phyloP scores from a whole-genome alignment of 2,888 invertebrate genomes.

The Cantharis lateralis region DNA sequence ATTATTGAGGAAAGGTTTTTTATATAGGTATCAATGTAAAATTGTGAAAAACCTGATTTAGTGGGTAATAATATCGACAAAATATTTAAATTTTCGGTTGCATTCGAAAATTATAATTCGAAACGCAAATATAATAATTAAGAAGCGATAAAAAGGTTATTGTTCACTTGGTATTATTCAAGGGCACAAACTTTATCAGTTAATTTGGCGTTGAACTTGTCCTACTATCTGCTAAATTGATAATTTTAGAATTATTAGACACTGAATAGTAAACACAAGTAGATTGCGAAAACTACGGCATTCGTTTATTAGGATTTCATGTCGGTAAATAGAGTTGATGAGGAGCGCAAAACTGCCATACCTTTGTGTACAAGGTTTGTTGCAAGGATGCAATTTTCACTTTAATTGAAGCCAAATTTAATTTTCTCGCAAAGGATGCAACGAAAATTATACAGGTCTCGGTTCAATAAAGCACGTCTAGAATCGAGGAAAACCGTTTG shows the following conservation, averaged over 20 bases:
- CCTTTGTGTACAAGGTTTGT: not conserved
- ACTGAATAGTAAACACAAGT: not conserved
- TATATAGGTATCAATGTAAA: too few relatives aligned
- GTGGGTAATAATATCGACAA: too few relatives aligned
- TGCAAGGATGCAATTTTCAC: not conserved
- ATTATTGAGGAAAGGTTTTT: not conserved
- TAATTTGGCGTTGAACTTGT: not conserved
- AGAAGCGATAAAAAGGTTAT: slow-evolving; percentile 1
- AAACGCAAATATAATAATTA: not conserved
- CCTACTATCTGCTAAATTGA: not conserved
- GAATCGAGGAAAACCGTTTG: not conserved
- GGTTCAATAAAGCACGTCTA: not conserved
- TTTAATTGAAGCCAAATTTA: not conserved
- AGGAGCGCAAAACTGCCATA: not conserved
- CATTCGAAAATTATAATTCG: not conserved
- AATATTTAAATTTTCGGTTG: not conserved
- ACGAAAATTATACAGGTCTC: not conserved
- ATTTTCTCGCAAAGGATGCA: not conserved
- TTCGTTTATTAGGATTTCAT: not conserved
- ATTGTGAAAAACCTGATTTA: not conserved
- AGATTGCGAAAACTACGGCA: not conserved
- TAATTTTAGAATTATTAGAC: not conserved
- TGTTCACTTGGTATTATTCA: not conserved
- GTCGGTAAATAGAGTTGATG: not conserved
- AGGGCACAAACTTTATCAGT: not conserved